Conservation (phyloP, 2,797 vertebrate species). For the Eulemur coronatus region DNA sequence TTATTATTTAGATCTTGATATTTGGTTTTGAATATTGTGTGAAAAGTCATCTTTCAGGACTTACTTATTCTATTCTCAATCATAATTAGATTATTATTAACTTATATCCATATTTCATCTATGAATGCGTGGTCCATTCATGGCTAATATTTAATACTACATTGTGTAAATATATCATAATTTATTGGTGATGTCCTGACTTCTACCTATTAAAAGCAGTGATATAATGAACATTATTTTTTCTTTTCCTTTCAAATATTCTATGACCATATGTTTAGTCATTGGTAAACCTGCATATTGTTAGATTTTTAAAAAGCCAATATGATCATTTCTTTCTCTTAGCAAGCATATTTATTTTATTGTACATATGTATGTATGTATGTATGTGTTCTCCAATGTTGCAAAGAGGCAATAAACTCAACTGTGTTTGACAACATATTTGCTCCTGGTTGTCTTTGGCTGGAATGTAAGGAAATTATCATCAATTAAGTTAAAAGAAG, state of each 20-base stretch:
- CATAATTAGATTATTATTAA: neutral
- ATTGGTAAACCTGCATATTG: neutral
- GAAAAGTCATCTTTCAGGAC: neutral
- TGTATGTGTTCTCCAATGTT: neutral
- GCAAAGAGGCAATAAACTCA: neutral
- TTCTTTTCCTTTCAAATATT: neutral
- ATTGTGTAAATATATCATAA: neutral
- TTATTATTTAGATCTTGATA: neutral
- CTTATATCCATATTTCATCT: neutral
- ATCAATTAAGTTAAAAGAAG: neutral
- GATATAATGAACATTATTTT: neutral
- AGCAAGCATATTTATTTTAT: neutral
- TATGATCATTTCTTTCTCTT: neutral
- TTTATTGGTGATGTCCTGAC: neutral
- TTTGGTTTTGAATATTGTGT: neutral
- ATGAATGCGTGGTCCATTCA: neutral
- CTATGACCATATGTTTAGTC: neutral
- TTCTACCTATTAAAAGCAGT: neutral
- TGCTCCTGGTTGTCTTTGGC: neutral
- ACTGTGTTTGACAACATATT: neutral
- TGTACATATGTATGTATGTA: neutral
- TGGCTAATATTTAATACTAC: neutral
- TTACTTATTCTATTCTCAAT: neutral
- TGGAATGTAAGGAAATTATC: neutral
- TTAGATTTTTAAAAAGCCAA: neutral